These are phyloP conservation scores for Suncus etruscus DNA, from an alignment of 2,113 vertebrate species.

Conservation along the genomic window DNA sequence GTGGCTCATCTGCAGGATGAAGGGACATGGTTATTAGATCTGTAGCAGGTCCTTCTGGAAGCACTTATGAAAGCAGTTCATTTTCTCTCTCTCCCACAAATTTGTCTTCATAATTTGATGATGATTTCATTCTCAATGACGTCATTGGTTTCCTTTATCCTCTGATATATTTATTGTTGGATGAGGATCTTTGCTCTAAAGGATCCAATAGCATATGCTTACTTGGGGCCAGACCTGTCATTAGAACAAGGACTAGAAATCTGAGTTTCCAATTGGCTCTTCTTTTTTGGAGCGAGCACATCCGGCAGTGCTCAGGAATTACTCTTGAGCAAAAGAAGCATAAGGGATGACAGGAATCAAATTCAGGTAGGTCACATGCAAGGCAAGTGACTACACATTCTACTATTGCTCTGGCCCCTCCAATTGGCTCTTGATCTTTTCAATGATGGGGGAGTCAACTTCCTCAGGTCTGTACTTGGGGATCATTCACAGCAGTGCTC, in stretches of 20 bases:
- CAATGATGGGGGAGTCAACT: conserved; percentile 27
- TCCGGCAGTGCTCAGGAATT: too few species aligned
- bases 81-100: not conserved
- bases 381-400: too few species aligned
- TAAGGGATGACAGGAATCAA: too few species aligned
- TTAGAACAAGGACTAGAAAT: conserved; percentile 51
- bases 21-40: not conserved
- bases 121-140: not conserved
- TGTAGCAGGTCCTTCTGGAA: conserved; percentile 2
- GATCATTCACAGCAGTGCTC: too few species aligned
- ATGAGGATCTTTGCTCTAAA: conserved; percentile 51
- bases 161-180: not conserved
- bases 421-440: conserved; percentile 68
- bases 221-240: conserved; percentile 41
- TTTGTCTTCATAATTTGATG: conserved; percentile 55
- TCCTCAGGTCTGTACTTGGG: not conserved
- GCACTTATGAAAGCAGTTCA: too few species aligned
- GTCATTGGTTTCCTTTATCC: conserved; percentile 30
- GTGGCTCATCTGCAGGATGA: conserved; percentile 18
- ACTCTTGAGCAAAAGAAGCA: too few species aligned
- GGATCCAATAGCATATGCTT: not conserved
- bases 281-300: not conserved
- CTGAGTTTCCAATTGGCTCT: conserved; percentile 57
- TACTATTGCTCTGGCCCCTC: not conserved
- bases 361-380: too few species aligned